These are phyloP conservation scores for Drosophila putrida DNA, from an alignment of 2,888 invertebrate species.

Conservation along the genomic window DNA sequence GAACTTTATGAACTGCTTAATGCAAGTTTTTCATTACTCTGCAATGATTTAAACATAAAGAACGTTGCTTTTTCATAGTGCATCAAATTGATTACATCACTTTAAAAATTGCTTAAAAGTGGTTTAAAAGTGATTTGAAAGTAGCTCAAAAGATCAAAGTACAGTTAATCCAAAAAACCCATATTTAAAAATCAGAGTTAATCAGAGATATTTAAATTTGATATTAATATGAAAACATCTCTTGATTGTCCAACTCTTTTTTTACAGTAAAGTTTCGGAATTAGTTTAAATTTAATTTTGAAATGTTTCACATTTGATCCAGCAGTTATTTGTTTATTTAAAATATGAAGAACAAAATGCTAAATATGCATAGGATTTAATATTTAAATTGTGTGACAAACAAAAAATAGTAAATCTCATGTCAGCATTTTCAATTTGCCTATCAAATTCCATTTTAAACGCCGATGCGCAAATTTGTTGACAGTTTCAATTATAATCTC, in stretches of 20 bases:
- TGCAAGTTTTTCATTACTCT: not conserved
- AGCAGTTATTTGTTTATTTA: not conserved
- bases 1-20: slow-evolving; percentile 11
- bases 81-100: too few species aligned
- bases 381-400: not conserved
- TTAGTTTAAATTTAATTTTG: not conserved
- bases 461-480: slow-evolving; percentile 51
- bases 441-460: slow-evolving; percentile 40
- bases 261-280: too few species aligned
- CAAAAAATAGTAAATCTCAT: slow-evolving; percentile 1
- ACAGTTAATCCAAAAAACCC: too few species aligned
- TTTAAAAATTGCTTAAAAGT: not conserved
- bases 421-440: slow-evolving; percentile 40
- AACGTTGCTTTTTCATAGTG: too few species aligned
- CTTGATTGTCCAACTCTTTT: too few species aligned
- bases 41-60: not conserved
- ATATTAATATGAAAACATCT: not conserved
- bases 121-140: too few species aligned
- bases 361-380: not conserved
- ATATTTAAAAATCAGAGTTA: too few species aligned
- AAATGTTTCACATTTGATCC: not conserved
- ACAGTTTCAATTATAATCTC: slow-evolving; percentile 61
- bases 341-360: not conserved
- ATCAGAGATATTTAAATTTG: not conserved
- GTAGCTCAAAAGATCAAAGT: too few species aligned